Percentiles rank a stretch among this genome's conserved stretches.
phyloP scores from a whole-genome alignment of 2,113 vertebrate genomes.

The Axis porcinus region DNA sequence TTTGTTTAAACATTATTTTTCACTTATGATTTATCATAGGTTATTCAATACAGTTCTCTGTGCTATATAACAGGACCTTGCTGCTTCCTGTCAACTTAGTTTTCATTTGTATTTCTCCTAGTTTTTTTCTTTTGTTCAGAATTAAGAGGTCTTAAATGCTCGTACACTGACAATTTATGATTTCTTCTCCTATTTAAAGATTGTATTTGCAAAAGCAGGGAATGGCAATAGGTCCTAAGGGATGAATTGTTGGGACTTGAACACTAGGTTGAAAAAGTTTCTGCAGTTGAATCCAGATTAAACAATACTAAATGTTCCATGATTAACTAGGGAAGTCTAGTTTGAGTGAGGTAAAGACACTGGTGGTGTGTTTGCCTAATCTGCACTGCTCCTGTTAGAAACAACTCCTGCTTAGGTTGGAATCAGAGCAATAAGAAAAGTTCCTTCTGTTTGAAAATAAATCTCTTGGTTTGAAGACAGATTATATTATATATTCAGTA shows the following conservation, averaged over 20 bases:
- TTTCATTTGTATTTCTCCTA: neutral
- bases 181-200: neutral
- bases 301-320: neutral
- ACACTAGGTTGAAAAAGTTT: neutral
- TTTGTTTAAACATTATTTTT: neutral
- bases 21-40: neutral
- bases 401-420: neutral
- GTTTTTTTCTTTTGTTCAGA: neutral
- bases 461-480: neutral
- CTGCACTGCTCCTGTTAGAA: neutral
- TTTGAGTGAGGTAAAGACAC: neutral
- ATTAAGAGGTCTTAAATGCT: neutral
- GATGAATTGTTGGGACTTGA: neutral
- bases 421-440: neutral
- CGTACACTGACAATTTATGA: neutral
- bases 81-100: neutral
- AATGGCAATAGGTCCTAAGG: neutral
- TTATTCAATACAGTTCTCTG: neutral
- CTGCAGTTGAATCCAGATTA: neutral
- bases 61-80: neutral
- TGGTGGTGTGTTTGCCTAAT: neutral
- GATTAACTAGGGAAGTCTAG: neutral
- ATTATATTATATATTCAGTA: neutral
- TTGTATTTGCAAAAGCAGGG: neutral
- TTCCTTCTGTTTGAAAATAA: neutral